These are phyloP conservation scores for Erpetoichthys calabaricus DNA, from an alignment of 2,797 vertebrate genomes.

Conservation along the genomic window DNA sequence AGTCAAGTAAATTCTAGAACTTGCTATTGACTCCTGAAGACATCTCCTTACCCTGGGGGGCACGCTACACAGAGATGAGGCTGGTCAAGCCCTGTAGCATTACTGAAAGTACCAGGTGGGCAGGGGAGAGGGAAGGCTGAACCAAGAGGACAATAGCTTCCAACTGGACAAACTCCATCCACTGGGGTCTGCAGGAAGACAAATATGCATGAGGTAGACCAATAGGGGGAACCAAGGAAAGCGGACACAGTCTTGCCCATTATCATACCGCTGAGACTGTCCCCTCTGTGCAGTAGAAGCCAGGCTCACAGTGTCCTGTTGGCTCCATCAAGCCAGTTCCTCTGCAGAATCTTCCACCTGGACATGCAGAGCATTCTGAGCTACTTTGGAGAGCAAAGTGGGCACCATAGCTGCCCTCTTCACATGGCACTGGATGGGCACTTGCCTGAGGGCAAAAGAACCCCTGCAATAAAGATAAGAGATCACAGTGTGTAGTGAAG, in stretches of 20 bases:
- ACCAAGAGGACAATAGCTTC: constrained; percentile 47
- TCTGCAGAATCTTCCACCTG: constrained; percentile 55
- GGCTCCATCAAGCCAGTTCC: constrained; percentile 46
- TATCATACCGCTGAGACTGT: constrained; percentile 57
- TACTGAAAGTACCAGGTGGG: constrained; percentile 66
- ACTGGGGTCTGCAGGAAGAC: constrained; percentile 43
- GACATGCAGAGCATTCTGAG: constrained; percentile 55
- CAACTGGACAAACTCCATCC: constrained; percentile 55
- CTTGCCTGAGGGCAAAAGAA: constrained; percentile 59
- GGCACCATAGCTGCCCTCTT: constrained; percentile 49
- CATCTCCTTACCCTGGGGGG: constrained; percentile 53
- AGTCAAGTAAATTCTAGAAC: too few relatives aligned
- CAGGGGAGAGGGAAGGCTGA: constrained; percentile 58
- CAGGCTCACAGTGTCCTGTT: constrained; percentile 56
- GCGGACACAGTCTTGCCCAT: neutral
- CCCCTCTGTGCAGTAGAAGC: constrained; percentile 65
- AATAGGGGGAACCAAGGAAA: neutral
- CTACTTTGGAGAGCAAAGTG: constrained; percentile 35
- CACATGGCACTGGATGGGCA: constrained; percentile 47
- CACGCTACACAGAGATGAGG: constrained; percentile 56
- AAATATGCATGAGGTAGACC: neutral
- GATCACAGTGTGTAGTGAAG: neutral
- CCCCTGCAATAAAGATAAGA: constrained; percentile 38
- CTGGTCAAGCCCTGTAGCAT: constrained; percentile 44
- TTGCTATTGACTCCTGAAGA: too few relatives aligned